phyloP scores from a whole-genome alignment of 2,888 invertebrate genomes.

The Coleophora flavipennella region DNA sequence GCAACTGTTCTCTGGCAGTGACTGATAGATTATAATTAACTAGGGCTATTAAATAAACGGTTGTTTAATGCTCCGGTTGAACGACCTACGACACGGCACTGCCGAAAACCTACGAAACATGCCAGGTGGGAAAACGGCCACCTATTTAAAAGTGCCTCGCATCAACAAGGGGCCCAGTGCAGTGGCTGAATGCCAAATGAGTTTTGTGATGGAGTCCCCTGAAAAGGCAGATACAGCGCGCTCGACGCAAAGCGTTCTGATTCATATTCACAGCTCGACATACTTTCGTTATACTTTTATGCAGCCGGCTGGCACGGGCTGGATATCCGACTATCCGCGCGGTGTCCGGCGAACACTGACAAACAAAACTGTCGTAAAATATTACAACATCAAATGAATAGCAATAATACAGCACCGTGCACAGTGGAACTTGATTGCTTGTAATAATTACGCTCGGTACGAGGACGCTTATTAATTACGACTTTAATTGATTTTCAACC shows the following conservation, averaged over 20 bases:
- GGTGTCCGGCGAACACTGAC: too few relatives aligned
- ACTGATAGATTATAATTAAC: conserved; percentile 16
- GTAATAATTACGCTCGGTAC: too few relatives aligned
- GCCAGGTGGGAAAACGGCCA: conserved; percentile 34
- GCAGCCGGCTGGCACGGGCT: background rate
- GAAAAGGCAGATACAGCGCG: conserved; percentile 51
- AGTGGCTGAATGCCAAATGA: conserved; percentile 71
- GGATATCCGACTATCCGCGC: too few relatives aligned
- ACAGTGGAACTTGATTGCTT: too few relatives aligned
- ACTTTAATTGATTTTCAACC: too few relatives aligned
- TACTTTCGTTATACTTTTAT: background rate
- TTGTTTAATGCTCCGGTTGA: too few relatives aligned
- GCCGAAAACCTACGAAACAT: conserved; percentile 12
- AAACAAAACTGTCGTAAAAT: too few relatives aligned
- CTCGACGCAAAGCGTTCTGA: conserved; percentile 3
- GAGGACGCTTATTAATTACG: too few relatives aligned
- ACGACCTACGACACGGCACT: too few relatives aligned
- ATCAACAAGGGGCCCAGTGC: conserved; percentile 56
- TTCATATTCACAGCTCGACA: conserved; percentile 13
- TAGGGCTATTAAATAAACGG: background rate
- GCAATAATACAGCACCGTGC: too few relatives aligned
- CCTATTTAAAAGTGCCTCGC: conserved; percentile 60
- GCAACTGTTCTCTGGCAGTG: too few relatives aligned
- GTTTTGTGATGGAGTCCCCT: conserved; percentile 62
- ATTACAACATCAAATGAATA: too few relatives aligned